These are phyloP conservation scores for Ceratitis capitata DNA, from an alignment of 1,140 invertebrate genomes.

Conservation along the genomic window DNA sequence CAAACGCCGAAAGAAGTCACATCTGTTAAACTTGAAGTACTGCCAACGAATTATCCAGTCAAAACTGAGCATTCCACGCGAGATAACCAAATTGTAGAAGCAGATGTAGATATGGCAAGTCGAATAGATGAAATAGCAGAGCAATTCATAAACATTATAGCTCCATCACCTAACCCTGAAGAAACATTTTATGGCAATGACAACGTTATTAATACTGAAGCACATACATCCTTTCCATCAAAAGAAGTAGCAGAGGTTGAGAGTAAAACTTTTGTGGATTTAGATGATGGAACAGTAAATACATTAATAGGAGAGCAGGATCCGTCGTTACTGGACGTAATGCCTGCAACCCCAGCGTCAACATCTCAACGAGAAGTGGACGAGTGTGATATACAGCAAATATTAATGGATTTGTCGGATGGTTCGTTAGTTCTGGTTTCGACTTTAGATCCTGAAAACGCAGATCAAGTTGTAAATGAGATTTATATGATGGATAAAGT, in stretches of 20 bases:
- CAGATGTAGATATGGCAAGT: background rate
- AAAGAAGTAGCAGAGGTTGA: background rate
- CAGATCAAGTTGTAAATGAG: conserved; percentile 62
- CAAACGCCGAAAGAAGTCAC: conserved; percentile 35
- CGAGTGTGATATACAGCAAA: conserved; percentile 58
- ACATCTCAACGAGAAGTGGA: conserved; percentile 42
- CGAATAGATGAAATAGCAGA: background rate
- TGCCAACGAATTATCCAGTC: background rate
- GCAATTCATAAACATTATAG: background rate
- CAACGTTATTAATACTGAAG: background rate
- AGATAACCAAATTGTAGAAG: background rate
- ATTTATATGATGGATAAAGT: conserved; percentile 64
- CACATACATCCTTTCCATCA: too few species aligned
- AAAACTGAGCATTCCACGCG: conserved; percentile 7
- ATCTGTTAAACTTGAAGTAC: conserved; percentile 32
- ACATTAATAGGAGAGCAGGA: background rate
- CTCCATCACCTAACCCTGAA: background rate
- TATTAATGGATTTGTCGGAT: conserved; percentile 54
- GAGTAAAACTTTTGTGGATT: conserved; percentile 39
- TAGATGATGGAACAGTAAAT: conserved; percentile 41
- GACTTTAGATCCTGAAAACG: conserved; percentile 52
- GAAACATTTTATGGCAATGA: background rate
- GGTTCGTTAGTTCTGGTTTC: conserved; percentile 65
- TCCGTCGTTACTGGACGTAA: background rate
- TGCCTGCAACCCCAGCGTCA: background rate